Conservation (phyloP, 2,888 invertebrate species). For the Prosapia bicincta region DNA sequence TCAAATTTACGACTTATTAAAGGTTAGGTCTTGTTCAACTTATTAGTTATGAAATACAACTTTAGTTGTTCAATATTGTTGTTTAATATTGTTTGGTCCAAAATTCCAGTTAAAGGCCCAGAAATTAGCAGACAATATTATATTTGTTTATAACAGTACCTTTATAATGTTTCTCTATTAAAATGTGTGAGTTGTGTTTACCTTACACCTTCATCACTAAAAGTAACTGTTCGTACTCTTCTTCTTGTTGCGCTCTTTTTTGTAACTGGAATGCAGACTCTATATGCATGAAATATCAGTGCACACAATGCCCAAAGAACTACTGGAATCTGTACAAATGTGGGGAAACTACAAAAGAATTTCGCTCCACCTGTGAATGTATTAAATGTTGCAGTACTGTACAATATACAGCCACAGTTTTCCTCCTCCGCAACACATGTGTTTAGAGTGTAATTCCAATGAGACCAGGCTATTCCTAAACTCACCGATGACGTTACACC, state of each 20-base stretch:
- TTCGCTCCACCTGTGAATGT: conserved; percentile 47
- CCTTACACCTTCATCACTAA: conserved; percentile 20
- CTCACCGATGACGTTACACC: conserved; percentile 40
- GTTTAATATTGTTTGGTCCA: too few relatives aligned
- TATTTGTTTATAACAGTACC: too few relatives aligned
- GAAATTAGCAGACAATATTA: too few relatives aligned
- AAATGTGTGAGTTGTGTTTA: too few relatives aligned
- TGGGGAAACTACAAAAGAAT: conserved; percentile 45
- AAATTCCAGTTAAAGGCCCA: too few relatives aligned
- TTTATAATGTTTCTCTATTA: too few relatives aligned
- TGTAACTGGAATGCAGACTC: conserved; percentile 42
- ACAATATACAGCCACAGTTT: conserved; percentile 48
- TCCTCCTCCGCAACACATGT: conserved; percentile 40
- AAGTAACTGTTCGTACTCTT: conserved; percentile 12
- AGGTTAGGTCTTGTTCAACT: too few relatives aligned
- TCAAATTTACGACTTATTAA: too few relatives aligned
- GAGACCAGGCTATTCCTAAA: conserved; percentile 44
- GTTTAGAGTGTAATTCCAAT: conserved; percentile 46
- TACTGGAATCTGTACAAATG: conserved; percentile 42
- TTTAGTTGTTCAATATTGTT: too few relatives aligned
- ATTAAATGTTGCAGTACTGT: conserved; percentile 44
- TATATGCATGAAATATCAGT: conserved; percentile 46
- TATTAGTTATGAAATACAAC: too few relatives aligned
- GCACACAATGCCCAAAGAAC: conserved; percentile 36
- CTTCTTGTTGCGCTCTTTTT: background rate